phyloP scores from a whole-genome alignment of 2,888 invertebrate species.

The Lasioglossum villosulum region DNA sequence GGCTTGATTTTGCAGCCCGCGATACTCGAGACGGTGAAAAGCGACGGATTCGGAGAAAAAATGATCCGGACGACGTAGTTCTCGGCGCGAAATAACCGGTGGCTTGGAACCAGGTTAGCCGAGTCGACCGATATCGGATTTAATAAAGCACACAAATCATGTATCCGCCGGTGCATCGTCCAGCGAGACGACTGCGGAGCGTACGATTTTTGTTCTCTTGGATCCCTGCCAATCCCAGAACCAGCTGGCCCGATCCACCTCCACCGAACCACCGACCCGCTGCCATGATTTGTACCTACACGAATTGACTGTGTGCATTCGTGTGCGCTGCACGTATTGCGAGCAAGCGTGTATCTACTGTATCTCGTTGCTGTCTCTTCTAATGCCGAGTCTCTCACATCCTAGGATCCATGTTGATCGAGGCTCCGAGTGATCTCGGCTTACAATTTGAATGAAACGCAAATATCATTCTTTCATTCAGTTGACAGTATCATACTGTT shows the following conservation, averaged over 20 bases:
- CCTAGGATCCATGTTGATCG: conserved; percentile 8
- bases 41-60: not conserved
- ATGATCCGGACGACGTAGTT: conserved; percentile 3
- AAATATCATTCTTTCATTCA: too few relatives aligned
- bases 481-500: too few relatives aligned
- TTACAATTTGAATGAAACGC: too few relatives aligned
- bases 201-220: conserved; percentile 76
- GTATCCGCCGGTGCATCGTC: conserved; percentile 70
- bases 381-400: not conserved
- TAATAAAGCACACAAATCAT: conserved; percentile 80
- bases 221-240: conserved; percentile 77
- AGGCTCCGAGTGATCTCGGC: too few relatives aligned
- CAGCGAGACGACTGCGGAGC: conserved; percentile 46
- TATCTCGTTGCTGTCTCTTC: not conserved
- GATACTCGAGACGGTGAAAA: not conserved
- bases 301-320: not conserved
- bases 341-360: not conserved
- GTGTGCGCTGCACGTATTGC: not conserved
- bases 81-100: conserved; percentile 62
- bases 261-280: conserved; percentile 25
- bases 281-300: conserved; percentile 29
- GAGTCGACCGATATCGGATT: conserved; percentile 77
- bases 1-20: not conserved
- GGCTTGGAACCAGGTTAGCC: conserved; percentile 61
- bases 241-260: conserved; percentile 67